Evolutionary conservation across 2,888 invertebrate genomes (phyloP).

Genomic region (Rutpela maculata): DNA sequence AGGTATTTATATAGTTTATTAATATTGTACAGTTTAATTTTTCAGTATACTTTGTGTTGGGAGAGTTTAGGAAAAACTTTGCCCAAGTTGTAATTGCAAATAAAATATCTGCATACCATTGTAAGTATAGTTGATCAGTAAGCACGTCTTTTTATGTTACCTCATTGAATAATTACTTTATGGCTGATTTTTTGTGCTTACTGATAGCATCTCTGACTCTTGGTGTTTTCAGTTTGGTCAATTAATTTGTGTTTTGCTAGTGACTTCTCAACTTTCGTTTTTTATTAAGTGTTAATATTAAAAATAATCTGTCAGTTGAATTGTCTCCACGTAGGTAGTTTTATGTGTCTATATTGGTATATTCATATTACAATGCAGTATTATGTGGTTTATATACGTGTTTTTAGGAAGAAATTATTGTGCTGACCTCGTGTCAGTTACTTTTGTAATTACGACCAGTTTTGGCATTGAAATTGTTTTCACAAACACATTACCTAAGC

Average conservation of each 20-base stretch:
- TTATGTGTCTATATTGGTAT: not conserved
- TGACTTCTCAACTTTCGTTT: not conserved
- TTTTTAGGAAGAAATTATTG: not conserved
- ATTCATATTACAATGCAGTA: not conserved
- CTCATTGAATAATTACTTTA: not conserved
- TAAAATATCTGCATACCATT: not conserved
- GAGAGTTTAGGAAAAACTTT: not conserved
- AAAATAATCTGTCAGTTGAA: constrained; percentile 22
- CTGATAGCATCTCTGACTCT: not conserved
- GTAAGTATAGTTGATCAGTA: constrained; percentile 3
- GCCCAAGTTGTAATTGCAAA: not conserved
- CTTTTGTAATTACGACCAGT: not conserved
- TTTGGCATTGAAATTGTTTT: too few relatives aligned
- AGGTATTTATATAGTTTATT: not conserved
- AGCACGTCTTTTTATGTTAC: not conserved
- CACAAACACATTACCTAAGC: too few relatives aligned
- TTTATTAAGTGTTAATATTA: not conserved
- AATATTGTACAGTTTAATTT: not conserved
- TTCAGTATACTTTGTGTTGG: not conserved
- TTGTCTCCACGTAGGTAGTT: constrained; percentile 41
- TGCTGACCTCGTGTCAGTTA: not conserved
- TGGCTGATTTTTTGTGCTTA: constrained; percentile 5
- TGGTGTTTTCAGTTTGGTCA: not conserved
- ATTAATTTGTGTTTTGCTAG: constrained; percentile 16
- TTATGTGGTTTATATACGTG: not conserved